These are phyloP conservation scores for Drosophila ustulata DNA, from an alignment of 2,888 invertebrate species.

Conservation along the genomic window DNA sequence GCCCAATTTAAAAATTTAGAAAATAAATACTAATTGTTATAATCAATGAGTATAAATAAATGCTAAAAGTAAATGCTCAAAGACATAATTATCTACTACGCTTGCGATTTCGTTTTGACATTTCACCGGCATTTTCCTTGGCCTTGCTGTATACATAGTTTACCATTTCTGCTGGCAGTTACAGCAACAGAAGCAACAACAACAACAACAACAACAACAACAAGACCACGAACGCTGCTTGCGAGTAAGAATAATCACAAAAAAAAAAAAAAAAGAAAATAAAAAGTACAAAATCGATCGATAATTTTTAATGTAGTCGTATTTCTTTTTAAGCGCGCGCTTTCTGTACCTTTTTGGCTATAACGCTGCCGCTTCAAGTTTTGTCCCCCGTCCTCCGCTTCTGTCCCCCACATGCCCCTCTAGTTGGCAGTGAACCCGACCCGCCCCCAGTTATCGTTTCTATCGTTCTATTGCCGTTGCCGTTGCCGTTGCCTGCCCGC, in stretches of 20 bases:
- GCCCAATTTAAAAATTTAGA: too few relatives aligned
- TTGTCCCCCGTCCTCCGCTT: slow-evolving; percentile 14
- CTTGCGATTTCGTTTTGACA: too few relatives aligned
- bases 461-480: slow-evolving; percentile 46
- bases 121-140: not conserved
- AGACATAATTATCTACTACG: too few relatives aligned
- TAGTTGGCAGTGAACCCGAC: not conserved
- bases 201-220: slow-evolving; percentile 8
- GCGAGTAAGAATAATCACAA: slow-evolving; percentile 32
- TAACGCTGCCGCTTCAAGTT: slow-evolving; percentile 38
- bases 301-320: slow-evolving; percentile 81
- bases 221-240: slow-evolving; percentile 6
- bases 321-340: slow-evolving; percentile 73
- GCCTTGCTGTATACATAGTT: slow-evolving; percentile 5
- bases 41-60: too few relatives aligned
- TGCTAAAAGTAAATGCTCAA: too few relatives aligned
- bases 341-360: slow-evolving; percentile 65
- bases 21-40: too few relatives aligned
- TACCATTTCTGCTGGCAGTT: slow-evolving; percentile 17
- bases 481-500: not conserved
- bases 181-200: slow-evolving; percentile 9
- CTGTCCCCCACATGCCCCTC: not conserved
- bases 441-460: slow-evolving; percentile 48
- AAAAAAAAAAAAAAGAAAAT: not conserved
- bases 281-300: slow-evolving; percentile 66